phyloP scores from a whole-genome alignment of 1,140 invertebrate species.

The Watersipora subatra region DNA sequence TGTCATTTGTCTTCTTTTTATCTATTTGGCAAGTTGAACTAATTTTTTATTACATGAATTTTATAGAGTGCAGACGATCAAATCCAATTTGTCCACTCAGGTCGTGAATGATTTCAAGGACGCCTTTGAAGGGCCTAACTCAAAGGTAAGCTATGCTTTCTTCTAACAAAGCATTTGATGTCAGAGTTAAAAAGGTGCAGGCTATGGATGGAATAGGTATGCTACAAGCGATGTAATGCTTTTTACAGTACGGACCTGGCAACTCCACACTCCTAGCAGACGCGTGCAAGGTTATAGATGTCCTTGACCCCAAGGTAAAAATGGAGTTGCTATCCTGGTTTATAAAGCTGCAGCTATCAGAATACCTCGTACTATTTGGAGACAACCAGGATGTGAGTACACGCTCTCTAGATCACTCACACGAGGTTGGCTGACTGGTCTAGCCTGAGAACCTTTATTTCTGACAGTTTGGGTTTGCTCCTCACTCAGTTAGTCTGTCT shows the following conservation, averaged over 20 bases:
- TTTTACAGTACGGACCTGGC: conserved; percentile 49
- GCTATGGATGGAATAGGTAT: no score
- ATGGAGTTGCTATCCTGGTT: conserved; percentile 82
- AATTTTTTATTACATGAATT: neutral
- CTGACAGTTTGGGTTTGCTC: no score
- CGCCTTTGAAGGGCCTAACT: conserved; percentile 64
- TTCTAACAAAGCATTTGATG: no score
- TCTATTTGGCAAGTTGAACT: neutral
- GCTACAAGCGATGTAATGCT: no score
- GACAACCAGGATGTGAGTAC: conserved; percentile 68
- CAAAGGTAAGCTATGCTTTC: conserved; percentile 46
- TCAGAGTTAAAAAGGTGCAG: no score
- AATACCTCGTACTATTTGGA: conserved; percentile 85
- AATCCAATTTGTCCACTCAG: conserved; percentile 69
- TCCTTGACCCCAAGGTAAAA: conserved; percentile 78
- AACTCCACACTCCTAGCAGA: conserved; percentile 59
- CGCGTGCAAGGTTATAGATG: conserved; percentile 80
- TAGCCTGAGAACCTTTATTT: no score
- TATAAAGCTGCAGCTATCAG: conserved; percentile 70
- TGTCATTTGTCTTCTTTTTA: neutral
- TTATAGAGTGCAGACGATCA: conserved; percentile 67
- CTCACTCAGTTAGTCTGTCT: no score
- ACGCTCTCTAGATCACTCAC: no score
- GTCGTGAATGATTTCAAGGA: conserved; percentile 87
- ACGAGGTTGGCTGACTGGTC: no score